These are phyloP conservation scores for Mesorhabditis spiculigera DNA, from an alignment of 2,888 invertebrate genomes.

Conservation along the genomic window DNA sequence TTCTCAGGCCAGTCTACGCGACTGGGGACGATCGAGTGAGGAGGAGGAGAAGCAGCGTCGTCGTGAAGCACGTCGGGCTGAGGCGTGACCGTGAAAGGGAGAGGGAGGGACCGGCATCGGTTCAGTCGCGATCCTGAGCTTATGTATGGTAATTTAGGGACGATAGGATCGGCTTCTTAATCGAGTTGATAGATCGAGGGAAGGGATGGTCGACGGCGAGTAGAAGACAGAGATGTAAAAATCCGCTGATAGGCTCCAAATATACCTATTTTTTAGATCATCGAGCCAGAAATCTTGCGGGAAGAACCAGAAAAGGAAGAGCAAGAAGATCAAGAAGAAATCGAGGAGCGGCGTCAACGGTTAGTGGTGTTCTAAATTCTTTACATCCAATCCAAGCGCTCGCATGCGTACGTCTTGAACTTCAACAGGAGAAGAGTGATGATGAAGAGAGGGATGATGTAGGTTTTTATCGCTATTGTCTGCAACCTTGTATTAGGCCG, in stretches of 20 bases:
- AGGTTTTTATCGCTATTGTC: neutral
- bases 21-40: constrained; percentile 12
- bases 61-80: constrained; percentile 8
- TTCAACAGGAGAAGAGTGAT: constrained; percentile 19
- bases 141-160: constrained; percentile 9
- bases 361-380: neutral
- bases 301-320: constrained; percentile 19
- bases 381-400: constrained; percentile 16
- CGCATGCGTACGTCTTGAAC: constrained; percentile 29
- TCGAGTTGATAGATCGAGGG: constrained; percentile 15
- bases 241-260: too few relatives aligned
- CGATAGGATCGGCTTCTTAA: constrained; percentile 14
- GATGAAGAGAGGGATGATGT: constrained; percentile 20
- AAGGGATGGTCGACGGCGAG: constrained; percentile 16
- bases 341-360: constrained; percentile 34
- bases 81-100: constrained; percentile 4
- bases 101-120: constrained; percentile 9
- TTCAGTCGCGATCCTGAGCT: neutral
- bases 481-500: neutral
- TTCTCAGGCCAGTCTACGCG: constrained; percentile 29
- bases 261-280: neutral
- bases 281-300: constrained; percentile 5
- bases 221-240: constrained; percentile 10
- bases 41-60: constrained; percentile 16
- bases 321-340: constrained; percentile 40